These are phyloP conservation scores for Nyctibius bracteatus DNA, from an alignment of 2,113 vertebrate species.

Conservation along the genomic window DNA sequence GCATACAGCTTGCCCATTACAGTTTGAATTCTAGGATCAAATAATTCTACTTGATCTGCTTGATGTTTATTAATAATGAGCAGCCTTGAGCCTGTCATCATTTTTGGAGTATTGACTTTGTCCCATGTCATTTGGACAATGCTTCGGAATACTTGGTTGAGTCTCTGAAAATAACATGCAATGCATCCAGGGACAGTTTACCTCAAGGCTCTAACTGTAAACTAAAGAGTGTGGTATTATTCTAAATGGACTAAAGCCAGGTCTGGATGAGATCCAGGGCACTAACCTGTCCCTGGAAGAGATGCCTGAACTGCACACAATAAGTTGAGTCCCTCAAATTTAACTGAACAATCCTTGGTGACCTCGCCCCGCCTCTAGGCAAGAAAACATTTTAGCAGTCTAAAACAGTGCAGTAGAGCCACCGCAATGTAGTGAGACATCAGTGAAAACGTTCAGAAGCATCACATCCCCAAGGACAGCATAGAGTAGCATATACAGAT, in stretches of 20 bases:
- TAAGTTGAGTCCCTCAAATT: not conserved
- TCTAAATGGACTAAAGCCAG: not conserved
- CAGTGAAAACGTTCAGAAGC: not conserved
- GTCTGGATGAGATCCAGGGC: not conserved
- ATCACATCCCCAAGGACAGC: not conserved
- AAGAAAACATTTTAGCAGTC: not conserved
- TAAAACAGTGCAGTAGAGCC: not conserved
- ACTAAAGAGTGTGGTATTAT: not conserved
- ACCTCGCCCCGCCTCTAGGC: not conserved
- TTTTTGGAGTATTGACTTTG: not conserved
- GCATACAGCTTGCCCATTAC: not conserved
- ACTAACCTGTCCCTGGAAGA: slow-evolving; percentile 12
- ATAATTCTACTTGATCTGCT: not conserved
- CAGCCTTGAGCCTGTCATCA: not conserved
- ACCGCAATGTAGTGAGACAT: not conserved
- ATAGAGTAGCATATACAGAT: not conserved
- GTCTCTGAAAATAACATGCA: not conserved
- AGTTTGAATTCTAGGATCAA: not conserved
- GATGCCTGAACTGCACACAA: not conserved
- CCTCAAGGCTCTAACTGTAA: not conserved
- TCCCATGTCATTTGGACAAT: not conserved
- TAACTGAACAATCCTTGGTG: not conserved
- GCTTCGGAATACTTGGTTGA: not conserved
- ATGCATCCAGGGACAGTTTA: not conserved
- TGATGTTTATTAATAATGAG: not conserved